Percentiles rank a stretch among this genome's conserved stretches.
Conservation (phyloP, 1,140 invertebrate species). For the Manduca sexta region DNA sequence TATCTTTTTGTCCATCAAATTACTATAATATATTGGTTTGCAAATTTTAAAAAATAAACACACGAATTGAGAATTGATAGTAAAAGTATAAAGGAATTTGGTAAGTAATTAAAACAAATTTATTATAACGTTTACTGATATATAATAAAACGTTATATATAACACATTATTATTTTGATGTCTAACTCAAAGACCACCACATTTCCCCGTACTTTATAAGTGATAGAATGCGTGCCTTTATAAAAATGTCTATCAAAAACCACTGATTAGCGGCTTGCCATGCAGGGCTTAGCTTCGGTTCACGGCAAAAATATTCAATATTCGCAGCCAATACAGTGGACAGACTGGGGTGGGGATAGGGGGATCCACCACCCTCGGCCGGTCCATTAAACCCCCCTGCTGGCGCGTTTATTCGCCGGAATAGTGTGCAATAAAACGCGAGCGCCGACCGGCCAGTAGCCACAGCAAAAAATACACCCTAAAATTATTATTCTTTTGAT, state of each 20-base stretch:
- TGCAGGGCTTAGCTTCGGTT: constrained; percentile 24
- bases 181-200: no score
- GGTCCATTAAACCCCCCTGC: constrained; percentile 45
- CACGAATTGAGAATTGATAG: no score
- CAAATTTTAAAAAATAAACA: no score
- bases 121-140: no score
- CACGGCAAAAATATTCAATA: constrained; percentile 54
- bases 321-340: constrained; percentile 40
- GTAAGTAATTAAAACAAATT: no score
- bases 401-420: constrained; percentile 50
- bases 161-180: no score
- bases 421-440: constrained; percentile 60
- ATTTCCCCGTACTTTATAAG: no score
- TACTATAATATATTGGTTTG: no score
- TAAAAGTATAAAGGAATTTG: no score
- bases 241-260: constrained; percentile 26
- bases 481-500: constrained; percentile 52
- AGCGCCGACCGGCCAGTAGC: constrained; percentile 37
- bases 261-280: constrained; percentile 46
- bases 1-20: no score
- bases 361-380: constrained; percentile 12
- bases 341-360: background rate
- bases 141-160: no score
- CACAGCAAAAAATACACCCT: constrained; percentile 54
- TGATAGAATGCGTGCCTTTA: constrained; percentile 1